A percentile compares a stretch with the other conserved stretches of the same genome.
phyloP scores from a whole-genome alignment of 2,113 vertebrate genomes.

The Lanius ludovicianus region DNA sequence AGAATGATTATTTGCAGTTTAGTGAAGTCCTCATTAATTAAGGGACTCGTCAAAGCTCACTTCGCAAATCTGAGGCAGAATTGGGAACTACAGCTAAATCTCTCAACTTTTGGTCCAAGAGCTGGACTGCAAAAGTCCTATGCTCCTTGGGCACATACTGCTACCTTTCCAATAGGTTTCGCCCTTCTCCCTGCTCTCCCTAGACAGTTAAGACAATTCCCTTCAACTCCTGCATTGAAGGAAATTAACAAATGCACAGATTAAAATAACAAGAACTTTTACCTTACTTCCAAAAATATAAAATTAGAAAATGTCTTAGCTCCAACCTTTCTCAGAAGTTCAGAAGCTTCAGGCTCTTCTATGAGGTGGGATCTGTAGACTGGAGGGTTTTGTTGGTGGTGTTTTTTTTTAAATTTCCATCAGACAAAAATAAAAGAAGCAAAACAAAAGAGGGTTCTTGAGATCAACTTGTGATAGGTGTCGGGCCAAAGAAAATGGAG shows the following conservation, averaged over 20 bases:
- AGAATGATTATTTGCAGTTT: background rate
- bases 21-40: background rate
- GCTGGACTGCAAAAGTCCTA: background rate
- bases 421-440: slow-evolving; percentile 48
- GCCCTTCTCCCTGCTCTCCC: background rate
- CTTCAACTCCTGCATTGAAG: background rate
- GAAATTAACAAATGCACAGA: background rate
- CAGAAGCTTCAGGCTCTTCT: background rate
- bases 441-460: slow-evolving; percentile 27
- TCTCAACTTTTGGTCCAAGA: background rate
- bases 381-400: background rate
- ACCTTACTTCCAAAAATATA: background rate
- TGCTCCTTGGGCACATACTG: background rate
- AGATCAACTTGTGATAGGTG: slow-evolving; percentile 70
- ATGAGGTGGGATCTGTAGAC: background rate
- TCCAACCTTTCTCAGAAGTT: background rate
- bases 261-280: slow-evolving; percentile 13
- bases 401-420: background rate
- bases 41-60: slow-evolving; percentile 19
- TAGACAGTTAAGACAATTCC: background rate
- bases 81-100: background rate
- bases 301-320: background rate
- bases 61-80: background rate
- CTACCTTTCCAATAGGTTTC: background rate
- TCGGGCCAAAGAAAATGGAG: slow-evolving; percentile 67